A percentile compares a stretch with the other conserved stretches of the same genome.
phyloP scores from a whole-genome alignment of 2,797 vertebrate genomes.

The Gambelia wislizenii region DNA sequence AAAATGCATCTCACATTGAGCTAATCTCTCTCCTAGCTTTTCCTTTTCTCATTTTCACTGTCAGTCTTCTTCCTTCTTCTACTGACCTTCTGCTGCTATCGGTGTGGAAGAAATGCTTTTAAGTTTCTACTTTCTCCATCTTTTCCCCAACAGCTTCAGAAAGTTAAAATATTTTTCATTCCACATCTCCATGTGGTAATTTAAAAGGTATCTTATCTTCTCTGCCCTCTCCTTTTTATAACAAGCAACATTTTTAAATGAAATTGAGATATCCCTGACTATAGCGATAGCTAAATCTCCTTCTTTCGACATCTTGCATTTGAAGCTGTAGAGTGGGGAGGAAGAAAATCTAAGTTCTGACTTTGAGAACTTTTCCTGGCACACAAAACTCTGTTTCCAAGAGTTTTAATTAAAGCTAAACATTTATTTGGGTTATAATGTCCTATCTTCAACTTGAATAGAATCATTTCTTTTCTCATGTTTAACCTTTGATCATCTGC shows the following conservation, averaged over 20 bases:
- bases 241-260: slow-evolving; percentile 26
- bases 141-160: background rate
- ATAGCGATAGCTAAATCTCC: slow-evolving; percentile 20
- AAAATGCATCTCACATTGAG: slow-evolving; percentile 40
- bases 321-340: slow-evolving; percentile 19
- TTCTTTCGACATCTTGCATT: background rate
- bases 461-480: slow-evolving; percentile 63
- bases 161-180: slow-evolving; percentile 46
- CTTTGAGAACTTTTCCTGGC: slow-evolving; percentile 64
- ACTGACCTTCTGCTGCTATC: slow-evolving; percentile 25
- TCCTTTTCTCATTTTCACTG: slow-evolving; percentile 49
- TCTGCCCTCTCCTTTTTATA: slow-evolving; percentile 42
- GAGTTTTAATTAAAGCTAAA: slow-evolving; percentile 68
- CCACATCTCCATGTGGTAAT: background rate
- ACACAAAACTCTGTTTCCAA: slow-evolving; percentile 44
- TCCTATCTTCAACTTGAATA: slow-evolving; percentile 64
- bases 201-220: slow-evolving; percentile 32
- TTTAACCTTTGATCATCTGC: slow-evolving; percentile 70
- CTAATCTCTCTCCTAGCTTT: slow-evolving; percentile 33
- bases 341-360: slow-evolving; percentile 52
- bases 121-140: slow-evolving; percentile 39
- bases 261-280: slow-evolving; percentile 39
- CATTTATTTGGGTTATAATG: slow-evolving; percentile 61
- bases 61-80: slow-evolving; percentile 27
- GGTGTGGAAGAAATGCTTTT: slow-evolving; percentile 45